Conservation (phyloP, 92 coral and sea anemone species). For the Phenganax subtilis region DNA sequence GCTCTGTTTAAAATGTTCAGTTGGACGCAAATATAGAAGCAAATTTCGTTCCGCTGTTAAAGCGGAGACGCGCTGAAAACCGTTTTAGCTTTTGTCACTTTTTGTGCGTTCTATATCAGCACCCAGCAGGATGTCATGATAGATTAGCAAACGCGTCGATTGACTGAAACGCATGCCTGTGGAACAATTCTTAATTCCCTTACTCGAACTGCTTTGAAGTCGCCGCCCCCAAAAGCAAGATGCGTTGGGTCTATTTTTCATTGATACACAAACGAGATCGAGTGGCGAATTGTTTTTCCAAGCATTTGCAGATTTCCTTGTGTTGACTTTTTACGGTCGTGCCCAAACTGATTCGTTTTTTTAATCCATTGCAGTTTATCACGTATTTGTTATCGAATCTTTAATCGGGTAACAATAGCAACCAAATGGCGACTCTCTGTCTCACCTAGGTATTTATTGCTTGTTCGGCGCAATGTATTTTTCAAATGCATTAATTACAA, state of each 20-base stretch:
- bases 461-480: constrained; percentile 31
- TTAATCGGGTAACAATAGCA: constrained; percentile 31
- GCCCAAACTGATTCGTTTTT: constrained; percentile 1
- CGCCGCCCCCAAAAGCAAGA: constrained; percentile 5
- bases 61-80: not conserved
- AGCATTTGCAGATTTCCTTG: not conserved
- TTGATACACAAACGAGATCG: not conserved
- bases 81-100: constrained; percentile 14
- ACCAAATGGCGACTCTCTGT: constrained; percentile 39
- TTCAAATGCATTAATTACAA: constrained; percentile 6
- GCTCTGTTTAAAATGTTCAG: not conserved
- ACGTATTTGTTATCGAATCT: constrained; percentile 25
- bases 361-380: constrained; percentile 26
- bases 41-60: not conserved
- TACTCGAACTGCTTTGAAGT: constrained; percentile 15
- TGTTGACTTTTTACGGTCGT: not conserved
- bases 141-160: constrained; percentile 36
- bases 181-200: constrained; percentile 25
- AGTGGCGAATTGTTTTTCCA: not conserved
- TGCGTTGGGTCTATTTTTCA: not conserved
- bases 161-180: constrained; percentile 16
- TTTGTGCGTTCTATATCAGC: constrained; percentile 23
- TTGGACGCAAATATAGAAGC: not conserved
- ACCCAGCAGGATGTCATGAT: constrained; percentile 14
- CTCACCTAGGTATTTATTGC: constrained; percentile 19